Evolutionary conservation across 2,888 invertebrate genomes (phyloP).

Genomic region (Lasiommata megera): DNA sequence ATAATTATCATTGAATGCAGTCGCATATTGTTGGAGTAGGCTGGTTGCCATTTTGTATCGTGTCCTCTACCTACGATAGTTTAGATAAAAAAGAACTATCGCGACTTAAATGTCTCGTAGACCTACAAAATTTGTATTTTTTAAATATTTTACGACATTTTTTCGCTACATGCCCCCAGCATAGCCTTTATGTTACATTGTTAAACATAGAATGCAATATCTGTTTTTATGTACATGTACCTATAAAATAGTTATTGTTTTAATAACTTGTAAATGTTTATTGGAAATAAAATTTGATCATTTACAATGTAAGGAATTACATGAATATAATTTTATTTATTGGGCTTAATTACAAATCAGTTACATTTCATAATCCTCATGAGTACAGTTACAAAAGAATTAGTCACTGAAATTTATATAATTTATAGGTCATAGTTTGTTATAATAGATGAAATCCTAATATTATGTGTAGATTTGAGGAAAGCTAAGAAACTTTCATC

Average conservation of each 20-base stretch:
- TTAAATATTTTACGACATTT: not conserved
- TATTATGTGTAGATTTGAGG: too few species aligned
- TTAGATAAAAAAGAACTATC: conserved; percentile 72
- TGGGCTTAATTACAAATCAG: not conserved
- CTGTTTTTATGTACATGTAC: not conserved
- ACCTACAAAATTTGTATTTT: not conserved
- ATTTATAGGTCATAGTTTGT: not conserved
- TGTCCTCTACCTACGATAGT: conserved; percentile 73
- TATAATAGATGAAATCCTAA: too few species aligned
- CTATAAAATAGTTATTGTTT: not conserved
- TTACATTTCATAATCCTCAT: not conserved
- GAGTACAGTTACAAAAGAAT: not conserved
- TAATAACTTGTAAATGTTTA: not conserved
- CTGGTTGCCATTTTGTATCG: conserved; percentile 79
- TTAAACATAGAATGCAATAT: not conserved
- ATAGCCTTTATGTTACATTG: conserved; percentile 2
- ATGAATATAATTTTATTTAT: too few species aligned
- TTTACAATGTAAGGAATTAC: not conserved
- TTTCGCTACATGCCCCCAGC: not conserved
- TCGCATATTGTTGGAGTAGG: conserved; percentile 71
- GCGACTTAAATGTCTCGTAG: conserved; percentile 38
- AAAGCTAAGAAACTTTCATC: too few species aligned
- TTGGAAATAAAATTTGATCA: not conserved
- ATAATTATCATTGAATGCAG: conserved; percentile 58
- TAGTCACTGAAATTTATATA: not conserved